Conservation (phyloP, 2,888 invertebrate genomes). For the Ametastegia equiseti region DNA sequence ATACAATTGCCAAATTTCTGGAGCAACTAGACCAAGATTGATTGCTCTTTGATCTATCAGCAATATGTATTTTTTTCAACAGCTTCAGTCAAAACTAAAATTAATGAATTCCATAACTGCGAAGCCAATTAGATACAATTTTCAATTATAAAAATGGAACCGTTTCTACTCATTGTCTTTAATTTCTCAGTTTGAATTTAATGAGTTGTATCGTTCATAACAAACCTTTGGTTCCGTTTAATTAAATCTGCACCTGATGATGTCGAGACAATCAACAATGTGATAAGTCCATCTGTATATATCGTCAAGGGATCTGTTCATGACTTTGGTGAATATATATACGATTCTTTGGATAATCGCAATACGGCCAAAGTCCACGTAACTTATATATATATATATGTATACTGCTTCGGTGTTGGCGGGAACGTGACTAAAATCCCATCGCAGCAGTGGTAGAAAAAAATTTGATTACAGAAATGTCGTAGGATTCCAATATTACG, state of each 20-base stretch:
- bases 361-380: neutral
- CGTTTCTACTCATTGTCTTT: neutral
- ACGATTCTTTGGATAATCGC: neutral
- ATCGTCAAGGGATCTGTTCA: too few species aligned
- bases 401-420: neutral
- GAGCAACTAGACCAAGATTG: neutral
- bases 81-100: neutral
- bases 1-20: neutral
- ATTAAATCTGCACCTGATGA: neutral
- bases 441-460: constrained; percentile 35
- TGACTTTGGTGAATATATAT: neutral
- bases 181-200: neutral
- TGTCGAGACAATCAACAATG: neutral
- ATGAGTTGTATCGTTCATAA: constrained; percentile 14
- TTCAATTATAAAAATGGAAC: constrained; percentile 21
- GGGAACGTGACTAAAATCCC: neutral
- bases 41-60: neutral
- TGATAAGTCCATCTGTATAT: neutral
- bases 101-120: neutral
- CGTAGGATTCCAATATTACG: constrained; percentile 60
- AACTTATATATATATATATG: neutral
- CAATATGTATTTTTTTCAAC: neutral
- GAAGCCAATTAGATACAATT: neutral
- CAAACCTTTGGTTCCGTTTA: neutral
- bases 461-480: constrained; percentile 58